A percentile compares a stretch with the other conserved stretches of the same genome.
Conservation (phyloP, 1,140 invertebrate species). For the Spodoptera frugiperda region DNA sequence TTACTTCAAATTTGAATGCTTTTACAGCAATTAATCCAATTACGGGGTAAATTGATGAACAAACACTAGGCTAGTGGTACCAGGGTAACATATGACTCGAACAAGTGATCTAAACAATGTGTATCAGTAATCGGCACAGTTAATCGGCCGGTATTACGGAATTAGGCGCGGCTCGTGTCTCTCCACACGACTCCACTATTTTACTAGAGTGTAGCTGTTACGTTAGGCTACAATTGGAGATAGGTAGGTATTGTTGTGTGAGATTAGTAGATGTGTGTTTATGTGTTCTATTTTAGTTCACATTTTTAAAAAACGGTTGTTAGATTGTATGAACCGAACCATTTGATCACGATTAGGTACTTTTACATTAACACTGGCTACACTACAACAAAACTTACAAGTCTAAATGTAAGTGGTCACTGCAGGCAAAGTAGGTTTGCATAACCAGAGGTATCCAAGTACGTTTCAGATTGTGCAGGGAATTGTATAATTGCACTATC, state of each 20-base stretch:
- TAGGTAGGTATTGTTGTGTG: neutral
- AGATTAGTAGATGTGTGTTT: neutral
- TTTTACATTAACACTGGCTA: no score
- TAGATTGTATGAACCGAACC: no score
- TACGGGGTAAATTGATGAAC: constrained; percentile 3
- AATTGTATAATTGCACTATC: no score
- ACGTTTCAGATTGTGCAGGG: no score
- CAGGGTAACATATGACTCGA: constrained; percentile 11
- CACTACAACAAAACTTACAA: no score
- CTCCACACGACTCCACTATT: neutral
- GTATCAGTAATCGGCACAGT: constrained; percentile 18
- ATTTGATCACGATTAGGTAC: no score
- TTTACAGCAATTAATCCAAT: constrained; percentile 6
- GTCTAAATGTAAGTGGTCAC: no score
- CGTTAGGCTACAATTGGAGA: neutral
- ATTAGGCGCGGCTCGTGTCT: constrained; percentile 6
- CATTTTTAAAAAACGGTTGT: no score
- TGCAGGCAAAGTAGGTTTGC: no score
- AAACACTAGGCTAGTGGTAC: neutral
- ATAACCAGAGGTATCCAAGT: no score
- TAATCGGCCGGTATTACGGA: constrained; percentile 20
- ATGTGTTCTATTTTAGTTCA: no score
- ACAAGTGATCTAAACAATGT: constrained; percentile 37
- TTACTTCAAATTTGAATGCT: neutral
- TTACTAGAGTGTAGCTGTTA: neutral